phyloP scores from a whole-genome alignment of 1,140 invertebrate species.

The Metopolophium dirhodum region DNA sequence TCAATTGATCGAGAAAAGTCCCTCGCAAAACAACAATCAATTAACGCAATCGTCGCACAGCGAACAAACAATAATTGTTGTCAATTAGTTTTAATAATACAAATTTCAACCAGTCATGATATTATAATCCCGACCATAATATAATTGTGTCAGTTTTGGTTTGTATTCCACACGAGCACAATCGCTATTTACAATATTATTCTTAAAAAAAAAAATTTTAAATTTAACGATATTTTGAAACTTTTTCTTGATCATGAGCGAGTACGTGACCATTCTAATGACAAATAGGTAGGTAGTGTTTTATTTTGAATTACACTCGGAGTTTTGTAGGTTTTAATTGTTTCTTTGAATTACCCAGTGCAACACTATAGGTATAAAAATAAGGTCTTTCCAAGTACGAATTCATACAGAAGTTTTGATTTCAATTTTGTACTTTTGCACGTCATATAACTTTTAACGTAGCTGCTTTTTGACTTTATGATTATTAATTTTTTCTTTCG shows the following conservation, averaged over 20 bases:
- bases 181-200: background rate
- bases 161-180: background rate
- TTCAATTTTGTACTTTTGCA: background rate
- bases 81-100: background rate
- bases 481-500: background rate
- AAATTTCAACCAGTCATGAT: background rate
- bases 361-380: background rate
- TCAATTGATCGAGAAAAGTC: background rate
- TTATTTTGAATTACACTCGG: background rate
- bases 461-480: background rate
- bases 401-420: background rate
- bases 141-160: background rate
- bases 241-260: background rate
- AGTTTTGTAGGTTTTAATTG: background rate
- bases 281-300: background rate
- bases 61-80: background rate
- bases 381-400: background rate
- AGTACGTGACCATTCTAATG: slow-evolving; percentile 4
- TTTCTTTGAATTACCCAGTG: background rate
- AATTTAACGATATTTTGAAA: background rate
- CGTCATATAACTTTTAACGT: background rate
- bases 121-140: no score
- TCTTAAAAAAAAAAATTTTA: background rate
- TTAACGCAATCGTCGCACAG: background rate
- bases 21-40: background rate